Evolutionary conservation across 2,797 vertebrate species (phyloP), one percentile per base, ranked within the genome.

Genomic region (Rhyacichthys aspro): DNA sequence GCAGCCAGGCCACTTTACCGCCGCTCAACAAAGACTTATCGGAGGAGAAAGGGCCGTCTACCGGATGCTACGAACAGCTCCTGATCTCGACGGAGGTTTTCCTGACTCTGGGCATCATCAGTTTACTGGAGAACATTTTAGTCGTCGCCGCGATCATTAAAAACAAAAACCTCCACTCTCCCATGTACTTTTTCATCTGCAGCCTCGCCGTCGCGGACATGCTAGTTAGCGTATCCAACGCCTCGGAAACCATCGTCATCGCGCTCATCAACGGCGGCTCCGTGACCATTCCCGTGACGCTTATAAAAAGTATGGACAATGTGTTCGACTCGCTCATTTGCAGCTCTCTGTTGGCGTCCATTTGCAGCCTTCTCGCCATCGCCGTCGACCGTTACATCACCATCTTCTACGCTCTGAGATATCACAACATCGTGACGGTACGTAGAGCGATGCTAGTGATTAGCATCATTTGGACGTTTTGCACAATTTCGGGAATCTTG

Each of bases 111-210:
- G 96, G 96, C 11, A 93, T 95, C 64, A 69, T 97, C 75, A 98
- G 96, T 79, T 86, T 98, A 63, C 49, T 98, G 86, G 96, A 98
- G 90, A 98, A 98, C 1, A 86, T 98, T 55, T 85, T 98, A 78
- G 96, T 98, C 12, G 94, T 98, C 0, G 90, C 92, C 2, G 96
- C 96, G 0, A 95, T 98, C 11, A 83, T 93, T 67, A 96, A 96
- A 83, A 98, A 98, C 91, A 96, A 94, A 91, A 98, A 98, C 68
- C 92, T 98, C 19, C 96, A 98, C 63, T 98, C 96, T 0, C 96
- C 96, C 9, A 98, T 98, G 96, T 98, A 98, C 85, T 95, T 97
- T 23, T 98, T 98, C 88, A 96, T 98, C 87, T 98, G 96, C 43
- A 98, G 96, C 89, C 88, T 98, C 47, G 96, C 96, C 0, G 94